These are phyloP conservation scores for fruit fly (Drosophila melanogaster) DNA, from an alignment of 1,140 invertebrate species.

Conservation along the genomic window DNA sequence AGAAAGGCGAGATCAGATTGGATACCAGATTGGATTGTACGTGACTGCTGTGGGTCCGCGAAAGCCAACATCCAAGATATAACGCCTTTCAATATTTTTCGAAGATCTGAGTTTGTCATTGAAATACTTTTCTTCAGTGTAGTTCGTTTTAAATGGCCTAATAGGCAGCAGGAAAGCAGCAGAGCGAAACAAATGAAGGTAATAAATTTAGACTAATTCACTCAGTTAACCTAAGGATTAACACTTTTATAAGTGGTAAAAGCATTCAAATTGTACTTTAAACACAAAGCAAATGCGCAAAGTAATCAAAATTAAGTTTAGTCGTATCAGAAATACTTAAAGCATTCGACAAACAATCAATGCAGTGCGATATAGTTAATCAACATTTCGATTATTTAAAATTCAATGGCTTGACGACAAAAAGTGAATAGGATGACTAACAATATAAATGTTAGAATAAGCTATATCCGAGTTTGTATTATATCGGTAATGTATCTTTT, in stretches of 20 bases:
- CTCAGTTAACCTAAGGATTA: conserved; percentile 7
- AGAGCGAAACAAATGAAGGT: conserved; percentile 26
- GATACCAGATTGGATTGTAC: conserved; percentile 25
- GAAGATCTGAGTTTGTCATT: neutral
- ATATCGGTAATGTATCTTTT: neutral
- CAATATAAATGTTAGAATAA: neutral
- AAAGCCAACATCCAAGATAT: conserved; percentile 10
- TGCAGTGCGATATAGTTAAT: neutral
- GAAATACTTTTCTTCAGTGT: conserved; percentile 8
- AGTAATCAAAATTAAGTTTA: neutral
- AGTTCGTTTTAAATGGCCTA: neutral
- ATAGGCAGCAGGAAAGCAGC: conserved; percentile 1
- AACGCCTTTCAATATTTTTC: neutral
- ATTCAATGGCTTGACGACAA: neutral
- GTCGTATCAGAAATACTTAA: conserved; percentile 5
- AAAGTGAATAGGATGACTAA: conserved; percentile 1
- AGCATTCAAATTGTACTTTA: neutral
- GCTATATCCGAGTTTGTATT: conserved; percentile 6
- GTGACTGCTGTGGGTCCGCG: conserved; percentile 29
- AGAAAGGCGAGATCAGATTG: conserved; percentile 47
- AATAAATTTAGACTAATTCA: conserved; percentile 34
- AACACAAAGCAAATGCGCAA: neutral
- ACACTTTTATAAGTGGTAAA: neutral
- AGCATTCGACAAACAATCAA: neutral
- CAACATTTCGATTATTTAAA: neutral